Base-by-base conservation (phyloP, 2,888 invertebrate genomes). In the Agrenia bidenticulata region DNA sequence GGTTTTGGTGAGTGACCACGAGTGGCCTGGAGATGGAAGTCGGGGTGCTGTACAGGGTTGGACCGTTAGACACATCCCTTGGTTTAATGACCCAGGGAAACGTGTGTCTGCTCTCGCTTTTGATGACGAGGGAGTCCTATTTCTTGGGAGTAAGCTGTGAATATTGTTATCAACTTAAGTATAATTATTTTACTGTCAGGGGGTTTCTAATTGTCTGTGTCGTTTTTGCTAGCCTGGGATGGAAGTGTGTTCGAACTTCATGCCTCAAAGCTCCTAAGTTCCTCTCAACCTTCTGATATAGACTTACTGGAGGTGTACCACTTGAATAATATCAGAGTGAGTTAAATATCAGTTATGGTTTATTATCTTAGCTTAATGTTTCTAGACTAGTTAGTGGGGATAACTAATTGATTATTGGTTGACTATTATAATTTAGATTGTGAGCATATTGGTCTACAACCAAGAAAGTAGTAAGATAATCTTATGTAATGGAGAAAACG, bases 221-320 rank as follows among this genome's bases (percentile, higher is more conserved):
- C n/a, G n/a, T n/a, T n/a, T n/a, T n/a, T n/a, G n/a, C 5, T 26
- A 73, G 73, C 75, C 5, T n/a, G 60, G 9, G 72, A 73, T 61
- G 76, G 76, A 2, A 67, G 53, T 26, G 63, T 76, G n/a, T 70
- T 68, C 26, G 74, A 74, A 56, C n/a, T 76, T 17, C 69, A 67
- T 41, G 72, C 68, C 4, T 27, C 39, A 11, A 41, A 61, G 32
- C 56, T 72, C 17, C 21, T 72, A 15, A 59, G 51, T 17, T 61
- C 58, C 2, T 0, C 19, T 17, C 54, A 39, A 21, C 59, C 41
- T 9, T 13, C 26, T 23, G 69, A 65, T 19, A 54, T 55, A n/a
- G 66, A 67, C 50, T 61, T 72, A 11, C 61, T 66, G 41, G 51
- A 61, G 17, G 55, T 68, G n/a, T 70, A 67, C 58, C 68, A 64